Evolutionary conservation across 2,888 invertebrate species (phyloP).

Genomic region (Pyrgus malvae): DNA sequence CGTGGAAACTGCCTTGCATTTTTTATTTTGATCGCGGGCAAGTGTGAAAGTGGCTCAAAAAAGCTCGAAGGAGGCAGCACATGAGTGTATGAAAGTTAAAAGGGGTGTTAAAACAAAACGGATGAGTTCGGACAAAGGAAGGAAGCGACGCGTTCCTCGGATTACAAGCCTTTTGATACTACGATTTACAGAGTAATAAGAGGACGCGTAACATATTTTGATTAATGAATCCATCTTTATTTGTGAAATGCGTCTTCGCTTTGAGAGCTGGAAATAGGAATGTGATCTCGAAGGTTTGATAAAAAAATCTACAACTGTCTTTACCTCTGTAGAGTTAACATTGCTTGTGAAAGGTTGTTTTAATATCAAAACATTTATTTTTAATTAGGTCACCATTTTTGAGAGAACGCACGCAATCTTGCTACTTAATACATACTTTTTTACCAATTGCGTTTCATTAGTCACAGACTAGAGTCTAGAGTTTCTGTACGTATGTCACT

Average conservation of each 20-base stretch:
- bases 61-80: conserved; percentile 58
- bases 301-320: no score
- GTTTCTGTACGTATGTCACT: no score
- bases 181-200: conserved; percentile 53
- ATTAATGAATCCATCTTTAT: conserved; percentile 63
- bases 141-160: conserved; percentile 68
- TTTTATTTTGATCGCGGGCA: conserved; percentile 2
- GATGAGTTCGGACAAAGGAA: conserved; percentile 79
- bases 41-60: conserved; percentile 47
- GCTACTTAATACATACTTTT: no score
- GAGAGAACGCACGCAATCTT: no score
- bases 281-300: neutral
- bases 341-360: no score
- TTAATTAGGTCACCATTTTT: no score
- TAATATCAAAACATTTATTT: no score
- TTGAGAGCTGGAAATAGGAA: conserved; percentile 23
- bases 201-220: conserved; percentile 74
- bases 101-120: conserved; percentile 82
- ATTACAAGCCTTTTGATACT: conserved; percentile 71
- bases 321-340: no score
- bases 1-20: no score
- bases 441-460: no score
- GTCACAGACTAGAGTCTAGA: no score
- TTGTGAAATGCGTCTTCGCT: conserved; percentile 30
- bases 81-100: conserved; percentile 74